Evolutionary conservation across 1,140 invertebrate species (phyloP).

Genomic region (Anadara kagoshimensis): DNA sequence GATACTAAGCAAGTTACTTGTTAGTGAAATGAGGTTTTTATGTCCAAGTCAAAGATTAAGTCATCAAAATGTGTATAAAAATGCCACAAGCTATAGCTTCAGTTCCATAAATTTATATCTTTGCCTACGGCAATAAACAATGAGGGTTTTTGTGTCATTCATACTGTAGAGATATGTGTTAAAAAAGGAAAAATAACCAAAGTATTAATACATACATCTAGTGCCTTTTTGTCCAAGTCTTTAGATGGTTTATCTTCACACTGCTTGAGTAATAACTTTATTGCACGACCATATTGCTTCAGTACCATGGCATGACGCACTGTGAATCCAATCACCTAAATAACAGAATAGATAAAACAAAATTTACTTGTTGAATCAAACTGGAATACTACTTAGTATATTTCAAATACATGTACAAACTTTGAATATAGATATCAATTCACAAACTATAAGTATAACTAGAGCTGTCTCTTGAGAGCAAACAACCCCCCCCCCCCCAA

Average conservation of each 20-base stretch:
- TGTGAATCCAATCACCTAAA: slow-evolving; percentile 82
- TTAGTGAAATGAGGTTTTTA: too few relatives aligned
- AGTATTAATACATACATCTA: slow-evolving; percentile 76
- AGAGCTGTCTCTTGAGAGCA: background rate
- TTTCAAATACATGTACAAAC: background rate
- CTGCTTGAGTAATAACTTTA: slow-evolving; percentile 85
- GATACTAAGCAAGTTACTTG: too few relatives aligned
- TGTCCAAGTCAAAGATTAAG: too few relatives aligned
- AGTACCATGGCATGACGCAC: slow-evolving; percentile 88
- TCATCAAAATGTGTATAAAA: too few relatives aligned
- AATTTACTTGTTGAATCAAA: background rate
- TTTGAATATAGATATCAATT: background rate
- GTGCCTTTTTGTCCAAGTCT: slow-evolving; percentile 84
- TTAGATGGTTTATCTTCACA: slow-evolving; percentile 86
- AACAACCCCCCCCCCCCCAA: background rate
- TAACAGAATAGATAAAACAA: slow-evolving; percentile 27
- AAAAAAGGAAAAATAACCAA: background rate
- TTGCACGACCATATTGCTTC: slow-evolving; percentile 85
- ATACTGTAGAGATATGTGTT: too few relatives aligned
- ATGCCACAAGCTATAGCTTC: too few relatives aligned
- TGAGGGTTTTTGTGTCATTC: too few relatives aligned
- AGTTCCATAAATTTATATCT: too few relatives aligned
- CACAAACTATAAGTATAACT: background rate
- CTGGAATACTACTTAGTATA: background rate
- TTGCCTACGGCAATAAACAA: too few relatives aligned